A percentile compares a stretch with the other conserved stretches of the same genome.
Evolutionary conservation across 2,888 invertebrate species (phyloP).

Genomic region (Cryptops parisi): DNA sequence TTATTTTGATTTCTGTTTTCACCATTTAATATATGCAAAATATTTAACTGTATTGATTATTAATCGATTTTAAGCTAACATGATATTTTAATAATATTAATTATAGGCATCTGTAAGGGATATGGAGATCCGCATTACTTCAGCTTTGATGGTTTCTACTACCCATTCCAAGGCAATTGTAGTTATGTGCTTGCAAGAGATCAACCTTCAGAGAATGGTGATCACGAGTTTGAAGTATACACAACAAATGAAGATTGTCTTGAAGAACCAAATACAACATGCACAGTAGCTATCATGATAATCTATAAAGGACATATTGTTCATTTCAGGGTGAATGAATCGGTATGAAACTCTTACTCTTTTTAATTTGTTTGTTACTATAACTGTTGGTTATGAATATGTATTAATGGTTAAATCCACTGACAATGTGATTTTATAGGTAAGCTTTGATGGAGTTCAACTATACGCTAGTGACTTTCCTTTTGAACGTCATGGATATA

Average conservation of each 20-base stretch:
- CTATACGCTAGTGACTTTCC: slow-evolving; percentile 37
- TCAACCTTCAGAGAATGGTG: slow-evolving; percentile 32
- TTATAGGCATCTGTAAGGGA: slow-evolving; percentile 48
- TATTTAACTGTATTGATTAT: no score
- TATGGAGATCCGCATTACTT: slow-evolving; percentile 65
- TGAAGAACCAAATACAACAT: slow-evolving; percentile 41
- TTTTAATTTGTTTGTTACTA: no score
- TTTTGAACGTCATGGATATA: slow-evolving; percentile 46
- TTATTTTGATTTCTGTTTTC: no score
- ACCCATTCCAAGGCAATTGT: slow-evolving; percentile 69
- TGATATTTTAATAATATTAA: no score
- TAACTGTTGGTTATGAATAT: background rate
- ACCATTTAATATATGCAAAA: no score
- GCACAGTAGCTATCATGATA: slow-evolving; percentile 52
- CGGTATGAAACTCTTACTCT: no score
- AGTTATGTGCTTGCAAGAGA: slow-evolving; percentile 63
- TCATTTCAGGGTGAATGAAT: slow-evolving; percentile 25
- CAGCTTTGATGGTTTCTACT: slow-evolving; percentile 65
- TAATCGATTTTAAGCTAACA: no score
- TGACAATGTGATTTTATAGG: slow-evolving; percentile 18
- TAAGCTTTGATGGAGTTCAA: slow-evolving; percentile 35
- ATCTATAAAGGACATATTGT: slow-evolving; percentile 48
- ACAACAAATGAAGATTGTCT: slow-evolving; percentile 56
- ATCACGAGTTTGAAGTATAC: slow-evolving; percentile 43
- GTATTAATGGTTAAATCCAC: background rate